Conservation (phyloP, 2,888 invertebrate species). For the Oeneis ivallda region DNA sequence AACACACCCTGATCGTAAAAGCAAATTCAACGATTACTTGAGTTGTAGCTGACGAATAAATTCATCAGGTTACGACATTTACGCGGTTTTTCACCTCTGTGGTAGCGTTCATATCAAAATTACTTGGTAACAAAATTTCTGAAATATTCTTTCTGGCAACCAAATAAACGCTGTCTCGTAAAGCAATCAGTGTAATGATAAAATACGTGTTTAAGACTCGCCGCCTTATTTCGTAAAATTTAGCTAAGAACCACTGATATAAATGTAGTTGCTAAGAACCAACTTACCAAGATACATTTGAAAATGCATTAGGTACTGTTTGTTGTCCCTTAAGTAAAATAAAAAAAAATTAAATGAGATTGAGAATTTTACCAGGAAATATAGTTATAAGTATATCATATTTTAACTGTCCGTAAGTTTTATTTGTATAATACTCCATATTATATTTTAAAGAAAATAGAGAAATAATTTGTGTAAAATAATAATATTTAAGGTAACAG, state of each 20-base stretch:
- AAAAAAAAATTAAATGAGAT: too few species aligned
- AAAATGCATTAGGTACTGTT: too few species aligned
- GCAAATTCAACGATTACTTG: slow-evolving; percentile 44
- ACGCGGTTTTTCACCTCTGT: slow-evolving; percentile 38
- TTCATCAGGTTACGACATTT: slow-evolving; percentile 42
- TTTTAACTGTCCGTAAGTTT: too few species aligned
- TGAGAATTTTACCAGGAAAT: too few species aligned
- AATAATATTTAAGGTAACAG: not conserved
- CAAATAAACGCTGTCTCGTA: slow-evolving; percentile 10
- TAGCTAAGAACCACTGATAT: too few species aligned
- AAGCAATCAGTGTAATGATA: slow-evolving; percentile 11
- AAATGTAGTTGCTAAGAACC: too few species aligned
- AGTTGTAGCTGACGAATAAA: slow-evolving; percentile 45
- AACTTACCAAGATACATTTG: too few species aligned
- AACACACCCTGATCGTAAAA: slow-evolving; percentile 45
- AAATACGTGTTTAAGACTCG: not conserved
- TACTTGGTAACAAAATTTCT: slow-evolving; percentile 29
- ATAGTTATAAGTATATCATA: too few species aligned
- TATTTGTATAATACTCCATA: too few species aligned
- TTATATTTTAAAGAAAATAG: not conserved
- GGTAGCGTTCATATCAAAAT: slow-evolving; percentile 31
- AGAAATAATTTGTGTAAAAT: not conserved
- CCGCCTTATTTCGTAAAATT: not conserved
- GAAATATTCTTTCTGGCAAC: slow-evolving; percentile 13
- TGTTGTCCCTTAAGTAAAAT: too few species aligned